These are phyloP conservation scores for Hyles lineata DNA, from an alignment of 2,888 invertebrate species.

Conservation along the genomic window DNA sequence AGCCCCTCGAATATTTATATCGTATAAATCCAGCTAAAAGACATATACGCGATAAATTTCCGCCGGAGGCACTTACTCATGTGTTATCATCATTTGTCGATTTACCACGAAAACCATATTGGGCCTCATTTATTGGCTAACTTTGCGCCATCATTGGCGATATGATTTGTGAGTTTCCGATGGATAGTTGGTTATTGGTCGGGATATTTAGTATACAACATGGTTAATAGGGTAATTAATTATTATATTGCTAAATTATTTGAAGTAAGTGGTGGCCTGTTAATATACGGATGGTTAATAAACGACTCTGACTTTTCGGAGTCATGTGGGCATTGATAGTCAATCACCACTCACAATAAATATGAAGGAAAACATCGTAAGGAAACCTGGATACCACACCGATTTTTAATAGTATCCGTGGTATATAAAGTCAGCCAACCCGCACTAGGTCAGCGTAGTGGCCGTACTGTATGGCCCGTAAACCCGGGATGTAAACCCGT, in stretches of 20 bases:
- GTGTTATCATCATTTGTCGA: constrained; percentile 12
- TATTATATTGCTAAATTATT: neutral
- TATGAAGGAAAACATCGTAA: too few relatives aligned
- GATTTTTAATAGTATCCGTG: too few relatives aligned
- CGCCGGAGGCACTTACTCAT: constrained; percentile 10
- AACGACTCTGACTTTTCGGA: too few relatives aligned
- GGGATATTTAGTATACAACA: neutral
- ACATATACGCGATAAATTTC: constrained; percentile 4
- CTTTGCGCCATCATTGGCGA: constrained; percentile 6
- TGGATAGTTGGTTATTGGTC: neutral
- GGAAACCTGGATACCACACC: too few relatives aligned
- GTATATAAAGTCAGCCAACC: too few relatives aligned
- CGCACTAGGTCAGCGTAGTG: too few relatives aligned
- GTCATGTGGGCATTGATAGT: too few relatives aligned
- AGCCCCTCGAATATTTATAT: constrained; percentile 2
- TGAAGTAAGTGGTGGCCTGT: too few relatives aligned
- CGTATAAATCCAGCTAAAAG: neutral
- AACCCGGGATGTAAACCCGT: too few relatives aligned
- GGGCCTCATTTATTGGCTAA: constrained; percentile 9
- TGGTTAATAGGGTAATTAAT: neutral
- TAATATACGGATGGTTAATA: too few relatives aligned
- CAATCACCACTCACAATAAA: too few relatives aligned
- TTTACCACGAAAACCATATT: constrained; percentile 21
- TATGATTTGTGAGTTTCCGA: constrained; percentile 4
- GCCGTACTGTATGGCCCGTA: too few relatives aligned